Conservation (phyloP, 2,113 vertebrate genomes). For the Felis catus region F.catus_Fca126_mat1.0 CM031420.1:2089501-2090000, state of each 20-base stretch:
- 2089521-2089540: not conserved
- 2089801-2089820: not conserved
- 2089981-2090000: constrained; percentile 19
- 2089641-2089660: too few species aligned
- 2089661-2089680: too few species aligned
- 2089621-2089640: too few species aligned
- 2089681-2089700: too few species aligned
- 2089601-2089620: too few species aligned
- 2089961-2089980: not conserved
- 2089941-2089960: not conserved
- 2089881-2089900: not conserved
- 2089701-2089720: too few species aligned
- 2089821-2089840: not conserved
- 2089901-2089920: not conserved
- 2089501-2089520: not conserved
- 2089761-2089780: not conserved
- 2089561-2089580: not conserved
- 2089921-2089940: not conserved
- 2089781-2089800: not conserved
- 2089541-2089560: not conserved
- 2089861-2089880: not conserved
- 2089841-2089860: not conserved
- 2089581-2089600: not conserved
- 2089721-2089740: too few species aligned
- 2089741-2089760: too few species aligned